These are phyloP conservation scores for Theonella swinhoei DNA, from an alignment of 37 sponge, comb jelly and placozoan genomes.

Conservation along the genomic window DNA sequence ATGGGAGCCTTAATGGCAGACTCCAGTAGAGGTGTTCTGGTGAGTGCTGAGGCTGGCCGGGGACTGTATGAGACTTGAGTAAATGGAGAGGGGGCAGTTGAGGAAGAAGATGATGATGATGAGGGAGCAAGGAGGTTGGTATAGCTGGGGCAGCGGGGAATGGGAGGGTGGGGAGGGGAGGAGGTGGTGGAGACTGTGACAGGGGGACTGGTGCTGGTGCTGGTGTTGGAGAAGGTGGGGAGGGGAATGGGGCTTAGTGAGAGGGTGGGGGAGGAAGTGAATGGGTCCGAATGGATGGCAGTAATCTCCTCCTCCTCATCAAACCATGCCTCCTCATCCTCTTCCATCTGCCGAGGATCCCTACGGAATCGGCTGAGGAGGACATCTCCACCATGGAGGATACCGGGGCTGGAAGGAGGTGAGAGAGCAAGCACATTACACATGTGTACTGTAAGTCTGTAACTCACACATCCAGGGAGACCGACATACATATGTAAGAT, in stretches of 20 bases:
- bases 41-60: slow-evolving; percentile 15
- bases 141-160: slow-evolving; percentile 1
- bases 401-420: neutral
- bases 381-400: slow-evolving; percentile 7
- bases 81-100: slow-evolving; percentile 2
- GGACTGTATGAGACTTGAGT: slow-evolving; percentile 36
- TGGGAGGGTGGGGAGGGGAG: neutral
- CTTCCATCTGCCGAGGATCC: slow-evolving; percentile 85
- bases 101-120: slow-evolving; percentile 6
- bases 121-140: neutral
- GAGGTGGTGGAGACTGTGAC: neutral
- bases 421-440: neutral
- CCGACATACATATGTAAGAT: neutral
- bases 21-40: neutral
- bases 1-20: neutral
- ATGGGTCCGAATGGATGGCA: neutral
- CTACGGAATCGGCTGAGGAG: slow-evolving; percentile 53
- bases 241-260: neutral
- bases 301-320: slow-evolving; percentile 77
- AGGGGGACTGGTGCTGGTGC: neutral
- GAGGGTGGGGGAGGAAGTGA: neutral
- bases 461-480: neutral
- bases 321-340: slow-evolving; percentile 95
- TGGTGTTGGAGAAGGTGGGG: slow-evolving; percentile 2
- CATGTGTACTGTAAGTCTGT: neutral